Conservation (phyloP, 2,888 invertebrate species). For the Andrena dorsata region DNA sequence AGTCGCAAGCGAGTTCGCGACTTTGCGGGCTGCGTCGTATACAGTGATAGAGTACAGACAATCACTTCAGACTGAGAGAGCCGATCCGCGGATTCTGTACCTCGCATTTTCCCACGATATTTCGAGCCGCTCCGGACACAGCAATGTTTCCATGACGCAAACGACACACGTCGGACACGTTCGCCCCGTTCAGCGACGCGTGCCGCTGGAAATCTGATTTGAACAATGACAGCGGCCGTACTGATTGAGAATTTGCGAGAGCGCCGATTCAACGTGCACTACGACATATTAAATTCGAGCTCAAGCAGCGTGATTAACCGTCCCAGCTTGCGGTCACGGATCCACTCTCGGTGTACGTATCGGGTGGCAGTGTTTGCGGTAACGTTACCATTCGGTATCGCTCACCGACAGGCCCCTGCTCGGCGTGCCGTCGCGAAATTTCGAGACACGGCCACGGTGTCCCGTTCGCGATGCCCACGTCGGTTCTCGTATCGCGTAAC, state of each 20-base stretch:
- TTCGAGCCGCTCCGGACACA: neutral
- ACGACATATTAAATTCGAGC: conserved; percentile 31
- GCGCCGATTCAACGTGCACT: no score
- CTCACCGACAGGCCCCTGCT: neutral
- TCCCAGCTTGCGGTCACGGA: conserved; percentile 33
- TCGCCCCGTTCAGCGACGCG: conserved; percentile 22
- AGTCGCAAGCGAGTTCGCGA: conserved; percentile 11
- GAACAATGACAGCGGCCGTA: neutral
- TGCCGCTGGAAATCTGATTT: conserved; percentile 44
- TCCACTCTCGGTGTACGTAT: conserved; percentile 33
- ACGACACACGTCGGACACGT: conserved; percentile 12
- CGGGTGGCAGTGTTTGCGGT: conserved; percentile 43
- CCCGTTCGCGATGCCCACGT: conserved; percentile 7
- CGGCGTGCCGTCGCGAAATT: conserved; percentile 3
- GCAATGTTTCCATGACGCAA: neutral
- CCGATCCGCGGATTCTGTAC: neutral
- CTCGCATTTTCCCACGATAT: conserved; percentile 39
- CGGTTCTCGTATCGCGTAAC: conserved; percentile 9
- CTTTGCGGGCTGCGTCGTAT: neutral
- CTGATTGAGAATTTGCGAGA: no score
- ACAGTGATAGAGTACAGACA: neutral
- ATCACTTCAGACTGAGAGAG: neutral
- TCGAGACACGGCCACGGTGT: neutral
- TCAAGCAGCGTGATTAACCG: conserved; percentile 29
- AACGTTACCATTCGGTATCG: conserved; percentile 29